Evolutionary conservation across 2,797 vertebrate species (phyloP).

Genomic region (Melanotaenia parkinsoni): DNA sequence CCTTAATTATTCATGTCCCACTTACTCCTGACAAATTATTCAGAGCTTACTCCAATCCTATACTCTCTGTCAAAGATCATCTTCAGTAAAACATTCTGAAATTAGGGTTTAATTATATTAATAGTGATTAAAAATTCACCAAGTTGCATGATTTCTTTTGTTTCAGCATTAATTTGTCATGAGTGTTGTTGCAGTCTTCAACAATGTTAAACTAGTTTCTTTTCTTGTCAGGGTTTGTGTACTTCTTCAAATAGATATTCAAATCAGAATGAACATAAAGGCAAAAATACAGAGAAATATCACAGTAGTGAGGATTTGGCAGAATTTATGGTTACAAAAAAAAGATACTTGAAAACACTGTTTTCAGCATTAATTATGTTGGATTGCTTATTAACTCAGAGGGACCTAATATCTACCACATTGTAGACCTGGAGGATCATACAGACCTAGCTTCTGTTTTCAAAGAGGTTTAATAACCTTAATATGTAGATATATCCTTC

Average conservation of each 20-base stretch:
- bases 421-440: neutral
- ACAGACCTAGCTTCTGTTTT: slow-evolving; percentile 7
- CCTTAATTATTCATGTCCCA: slow-evolving; percentile 84
- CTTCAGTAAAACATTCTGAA: slow-evolving; percentile 29
- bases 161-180: slow-evolving; percentile 51
- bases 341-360: slow-evolving; percentile 2
- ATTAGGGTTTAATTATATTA: slow-evolving; percentile 15
- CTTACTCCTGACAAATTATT: slow-evolving; percentile 82
- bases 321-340: neutral
- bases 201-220: slow-evolving; percentile 25
- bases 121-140: slow-evolving; percentile 52
- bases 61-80: slow-evolving; percentile 59
- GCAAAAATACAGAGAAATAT: neutral
- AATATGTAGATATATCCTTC: neutral
- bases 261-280: neutral
- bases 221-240: slow-evolving; percentile 21
- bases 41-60: slow-evolving; percentile 66
- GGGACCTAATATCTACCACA: neutral
- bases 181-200: slow-evolving; percentile 24
- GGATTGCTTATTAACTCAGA: slow-evolving; percentile 1
- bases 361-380: neutral
- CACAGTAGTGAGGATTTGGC: neutral
- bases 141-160: slow-evolving; percentile 31
- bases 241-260: neutral
- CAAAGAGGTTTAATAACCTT: neutral